Evolutionary conservation across 2,888 invertebrate genomes (phyloP).

Genomic region (Napeogenes sylphis): DNA sequence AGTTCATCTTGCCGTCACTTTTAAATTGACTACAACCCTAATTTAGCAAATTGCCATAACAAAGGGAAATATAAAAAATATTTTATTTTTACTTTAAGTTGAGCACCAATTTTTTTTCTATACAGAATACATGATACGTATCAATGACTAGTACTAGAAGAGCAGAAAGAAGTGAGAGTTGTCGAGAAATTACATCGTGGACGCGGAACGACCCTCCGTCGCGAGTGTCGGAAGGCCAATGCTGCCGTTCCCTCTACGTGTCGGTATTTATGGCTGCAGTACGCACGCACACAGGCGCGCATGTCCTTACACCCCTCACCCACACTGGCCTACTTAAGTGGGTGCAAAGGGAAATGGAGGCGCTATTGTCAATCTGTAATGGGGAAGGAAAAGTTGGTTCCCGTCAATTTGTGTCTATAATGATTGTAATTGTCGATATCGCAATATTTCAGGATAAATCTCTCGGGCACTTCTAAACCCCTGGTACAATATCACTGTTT

Average conservation of each 20-base stretch:
- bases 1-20: slow-evolving; percentile 67
- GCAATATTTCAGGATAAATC: slow-evolving; percentile 30
- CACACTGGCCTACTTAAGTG: slow-evolving; percentile 51
- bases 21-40: slow-evolving; percentile 40
- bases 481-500: slow-evolving; percentile 27
- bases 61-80: slow-evolving; percentile 67
- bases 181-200: slow-evolving; percentile 57
- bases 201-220: slow-evolving; percentile 49
- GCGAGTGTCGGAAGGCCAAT: slow-evolving; percentile 57
- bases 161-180: slow-evolving; percentile 52
- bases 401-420: slow-evolving; percentile 65
- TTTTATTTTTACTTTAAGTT: slow-evolving; percentile 47
- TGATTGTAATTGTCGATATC: slow-evolving; percentile 67
- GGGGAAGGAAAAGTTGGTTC: slow-evolving; percentile 67
- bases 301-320: slow-evolving; percentile 32
- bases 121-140: slow-evolving; percentile 73
- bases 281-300: slow-evolving; percentile 37
- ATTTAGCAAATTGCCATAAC: slow-evolving; percentile 59
- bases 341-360: slow-evolving; percentile 64
- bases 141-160: slow-evolving; percentile 49
- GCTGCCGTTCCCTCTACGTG: slow-evolving; percentile 39
- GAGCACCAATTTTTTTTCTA: slow-evolving; percentile 67
- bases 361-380: slow-evolving; percentile 69
- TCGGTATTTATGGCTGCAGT: slow-evolving; percentile 50
- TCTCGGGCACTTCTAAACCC: slow-evolving; percentile 28